phyloP scores from a whole-genome alignment of 2,888 invertebrate genomes.

The Acanthopleura granulata region DNA sequence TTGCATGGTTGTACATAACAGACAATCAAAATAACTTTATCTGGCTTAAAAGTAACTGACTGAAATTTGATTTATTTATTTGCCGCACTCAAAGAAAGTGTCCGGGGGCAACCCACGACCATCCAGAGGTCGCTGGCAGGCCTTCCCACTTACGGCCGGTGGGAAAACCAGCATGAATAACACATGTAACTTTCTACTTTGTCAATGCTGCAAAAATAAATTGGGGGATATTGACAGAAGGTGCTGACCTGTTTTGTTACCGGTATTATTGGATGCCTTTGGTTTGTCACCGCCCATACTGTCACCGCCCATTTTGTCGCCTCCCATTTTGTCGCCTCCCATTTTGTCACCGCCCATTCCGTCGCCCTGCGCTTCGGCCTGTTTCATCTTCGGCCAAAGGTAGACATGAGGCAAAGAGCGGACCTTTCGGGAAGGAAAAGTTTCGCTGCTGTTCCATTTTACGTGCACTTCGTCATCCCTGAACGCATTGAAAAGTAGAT shows the following conservation, averaged over 20 bases:
- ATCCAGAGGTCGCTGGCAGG: too few relatives aligned
- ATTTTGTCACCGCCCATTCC: background rate
- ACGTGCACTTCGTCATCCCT: background rate
- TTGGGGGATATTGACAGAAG: too few relatives aligned
- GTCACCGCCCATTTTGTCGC: background rate
- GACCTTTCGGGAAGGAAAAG: background rate
- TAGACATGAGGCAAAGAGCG: background rate
- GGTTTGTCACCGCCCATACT: background rate
- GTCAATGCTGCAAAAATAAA: too few relatives aligned
- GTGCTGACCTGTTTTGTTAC: background rate
- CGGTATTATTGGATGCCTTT: background rate
- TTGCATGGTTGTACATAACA: too few relatives aligned
- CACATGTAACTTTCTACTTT: too few relatives aligned
- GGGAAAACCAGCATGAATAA: too few relatives aligned
- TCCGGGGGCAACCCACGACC: too few relatives aligned
- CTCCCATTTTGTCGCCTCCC: background rate
- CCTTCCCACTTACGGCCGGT: too few relatives aligned
- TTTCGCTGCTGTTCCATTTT: background rate
- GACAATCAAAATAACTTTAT: too few relatives aligned
- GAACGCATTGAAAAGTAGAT: background rate
- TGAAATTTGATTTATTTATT: too few relatives aligned
- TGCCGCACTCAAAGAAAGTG: too few relatives aligned
- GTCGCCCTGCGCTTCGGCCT: background rate
- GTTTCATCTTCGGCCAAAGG: background rate
- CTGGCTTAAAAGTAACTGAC: too few relatives aligned